These are phyloP conservation scores for Podocnemis expansa DNA, from an alignment of 2,113 vertebrate genomes.

Conservation along the genomic window DNA sequence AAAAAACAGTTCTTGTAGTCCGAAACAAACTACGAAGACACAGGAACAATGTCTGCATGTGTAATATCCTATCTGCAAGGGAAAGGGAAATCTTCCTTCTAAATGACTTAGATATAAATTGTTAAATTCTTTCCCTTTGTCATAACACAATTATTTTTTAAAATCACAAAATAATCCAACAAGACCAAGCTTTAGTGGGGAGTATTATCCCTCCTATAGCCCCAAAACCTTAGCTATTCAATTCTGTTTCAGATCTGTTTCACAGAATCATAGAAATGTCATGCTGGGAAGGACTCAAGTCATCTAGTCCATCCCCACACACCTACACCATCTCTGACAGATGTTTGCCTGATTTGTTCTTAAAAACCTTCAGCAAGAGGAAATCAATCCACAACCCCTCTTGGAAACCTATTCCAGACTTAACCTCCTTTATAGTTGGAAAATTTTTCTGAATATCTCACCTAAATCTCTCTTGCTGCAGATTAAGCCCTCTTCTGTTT, in stretches of 20 bases:
- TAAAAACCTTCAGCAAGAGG: background rate
- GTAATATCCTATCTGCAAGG: background rate
- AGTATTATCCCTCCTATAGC: background rate
- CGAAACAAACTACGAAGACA: slow-evolving; percentile 3
- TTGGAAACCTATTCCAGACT: background rate
- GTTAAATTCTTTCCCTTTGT: background rate
- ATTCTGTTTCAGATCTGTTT: background rate
- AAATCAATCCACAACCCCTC: background rate
- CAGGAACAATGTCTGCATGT: background rate
- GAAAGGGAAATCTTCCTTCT: background rate
- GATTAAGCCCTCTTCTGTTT: background rate
- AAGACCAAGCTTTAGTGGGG: no score
- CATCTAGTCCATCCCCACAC: no score
- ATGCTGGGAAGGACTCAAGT: no score
- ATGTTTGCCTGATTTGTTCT: background rate
- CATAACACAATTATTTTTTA: background rate
- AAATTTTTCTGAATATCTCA: background rate
- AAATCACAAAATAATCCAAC: background rate
- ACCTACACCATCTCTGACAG: background rate
- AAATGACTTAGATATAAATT: background rate
- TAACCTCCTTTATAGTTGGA: background rate
- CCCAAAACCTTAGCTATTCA: slow-evolving; percentile 13
- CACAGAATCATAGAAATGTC: no score
- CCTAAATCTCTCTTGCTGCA: background rate
- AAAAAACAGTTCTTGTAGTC: background rate